phyloP scores from a whole-genome alignment of 2,113 vertebrate species.

The Lycaon pictus region DNA sequence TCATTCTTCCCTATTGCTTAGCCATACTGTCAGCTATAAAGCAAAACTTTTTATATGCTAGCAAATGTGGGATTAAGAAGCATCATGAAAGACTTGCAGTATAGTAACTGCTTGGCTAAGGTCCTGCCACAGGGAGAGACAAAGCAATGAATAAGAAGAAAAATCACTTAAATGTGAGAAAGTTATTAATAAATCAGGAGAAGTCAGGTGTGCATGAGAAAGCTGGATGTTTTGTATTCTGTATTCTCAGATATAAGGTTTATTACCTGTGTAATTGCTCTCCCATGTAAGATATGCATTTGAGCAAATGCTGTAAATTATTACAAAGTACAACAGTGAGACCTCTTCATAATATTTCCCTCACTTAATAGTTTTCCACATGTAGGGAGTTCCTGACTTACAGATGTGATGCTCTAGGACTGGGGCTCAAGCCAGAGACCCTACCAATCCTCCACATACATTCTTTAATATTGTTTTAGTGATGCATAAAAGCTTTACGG shows the following conservation, averaged over 20 bases:
- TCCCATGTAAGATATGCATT: conserved; percentile 37
- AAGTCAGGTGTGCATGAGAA: conserved; percentile 12
- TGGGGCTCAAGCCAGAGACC: neutral
- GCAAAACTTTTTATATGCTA: neutral
- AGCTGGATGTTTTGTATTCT: neutral
- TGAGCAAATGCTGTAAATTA: conserved; percentile 61
- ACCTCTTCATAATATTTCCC: neutral
- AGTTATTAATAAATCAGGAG: conserved; percentile 63
- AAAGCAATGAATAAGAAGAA: conserved; percentile 27
- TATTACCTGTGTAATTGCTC: conserved; percentile 36
- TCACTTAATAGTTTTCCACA: neutral
- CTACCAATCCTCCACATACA: rapidly evolving
- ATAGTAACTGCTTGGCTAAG: neutral
- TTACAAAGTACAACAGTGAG: neutral
- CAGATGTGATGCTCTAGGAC: neutral
- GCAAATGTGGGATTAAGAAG: conserved; percentile 44
- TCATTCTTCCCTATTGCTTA: neutral
- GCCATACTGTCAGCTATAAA: neutral
- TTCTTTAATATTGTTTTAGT: neutral
- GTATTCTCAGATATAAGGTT: conserved; percentile 42
- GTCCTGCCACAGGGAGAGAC: neutral
- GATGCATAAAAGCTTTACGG: neutral
- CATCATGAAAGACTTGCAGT: conserved; percentile 32
- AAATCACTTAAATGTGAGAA: conserved; percentile 56
- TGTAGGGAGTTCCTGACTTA: neutral